Conservation (phyloP, 1,140 invertebrate genomes). For the Drosophila kikkawai region DNA sequence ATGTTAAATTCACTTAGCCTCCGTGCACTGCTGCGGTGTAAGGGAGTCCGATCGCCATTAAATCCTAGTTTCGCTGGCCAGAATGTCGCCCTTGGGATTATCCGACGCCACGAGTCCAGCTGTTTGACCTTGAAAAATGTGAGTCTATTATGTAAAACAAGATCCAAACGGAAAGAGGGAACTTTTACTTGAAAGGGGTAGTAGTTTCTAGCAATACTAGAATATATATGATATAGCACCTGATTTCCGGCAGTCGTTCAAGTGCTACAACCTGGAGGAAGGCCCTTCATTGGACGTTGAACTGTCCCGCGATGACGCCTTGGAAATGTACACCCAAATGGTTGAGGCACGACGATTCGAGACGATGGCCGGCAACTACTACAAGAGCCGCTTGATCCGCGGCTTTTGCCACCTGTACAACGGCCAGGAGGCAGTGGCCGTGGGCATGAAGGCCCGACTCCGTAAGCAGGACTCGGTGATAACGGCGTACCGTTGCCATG, state of each 20-base stretch:
- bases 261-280: constrained; percentile 94
- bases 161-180: too few species aligned
- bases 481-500: constrained; percentile 89
- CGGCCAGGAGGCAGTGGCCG: constrained; percentile 89
- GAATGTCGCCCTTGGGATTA: background rate
- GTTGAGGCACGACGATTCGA: constrained; percentile 89
- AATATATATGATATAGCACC: background rate
- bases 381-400: constrained; percentile 91
- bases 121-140: constrained; percentile 68
- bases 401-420: constrained; percentile 94
- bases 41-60: background rate
- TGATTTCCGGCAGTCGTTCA: constrained; percentile 74
- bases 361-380: constrained; percentile 89
- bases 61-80: too few species aligned
- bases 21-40: background rate
- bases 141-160: constrained; percentile 12
- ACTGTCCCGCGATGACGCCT: constrained; percentile 88
- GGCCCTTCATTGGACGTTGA: constrained; percentile 89
- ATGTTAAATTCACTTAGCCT: constrained; percentile 10
- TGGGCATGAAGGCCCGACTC: constrained; percentile 88
- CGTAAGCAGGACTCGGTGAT: constrained; percentile 89
- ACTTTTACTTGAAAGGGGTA: background rate
- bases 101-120: constrained; percentile 4
- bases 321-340: constrained; percentile 89
- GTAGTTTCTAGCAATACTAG: background rate